These are phyloP conservation scores for Gisinianus flammeolus DNA, from an alignment of 2,888 invertebrate species.

Conservation along the genomic window DNA sequence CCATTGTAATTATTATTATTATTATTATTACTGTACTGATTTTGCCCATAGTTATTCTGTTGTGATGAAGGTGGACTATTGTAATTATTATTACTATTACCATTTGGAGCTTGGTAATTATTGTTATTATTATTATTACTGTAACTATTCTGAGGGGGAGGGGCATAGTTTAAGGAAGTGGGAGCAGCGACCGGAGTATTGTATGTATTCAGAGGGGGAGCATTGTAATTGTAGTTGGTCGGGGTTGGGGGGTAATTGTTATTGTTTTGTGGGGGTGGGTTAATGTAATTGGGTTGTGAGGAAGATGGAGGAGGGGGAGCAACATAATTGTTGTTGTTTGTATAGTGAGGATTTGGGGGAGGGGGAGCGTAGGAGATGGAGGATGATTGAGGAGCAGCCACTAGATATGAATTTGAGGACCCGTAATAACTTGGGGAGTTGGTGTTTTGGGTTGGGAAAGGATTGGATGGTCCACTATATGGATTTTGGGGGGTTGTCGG, in stretches of 20 bases:
- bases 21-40: constrained; percentile 42
- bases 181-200: background rate
- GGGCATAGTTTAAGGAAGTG: background rate
- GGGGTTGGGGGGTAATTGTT: background rate
- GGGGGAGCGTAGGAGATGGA: background rate
- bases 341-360: background rate
- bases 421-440: constrained; percentile 52
- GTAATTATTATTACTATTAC: constrained; percentile 20
- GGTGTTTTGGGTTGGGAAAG: constrained; percentile 17
- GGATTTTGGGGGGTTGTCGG: constrained; percentile 37
- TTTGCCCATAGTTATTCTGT: constrained; percentile 4
- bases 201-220: constrained; percentile 5
- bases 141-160: background rate
- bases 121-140: constrained; percentile 4
- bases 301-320: background rate
- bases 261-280: constrained; percentile 6
- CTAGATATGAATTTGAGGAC: constrained; percentile 54
- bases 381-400: background rate
- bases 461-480: constrained; percentile 39
- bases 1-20: constrained; percentile 18
- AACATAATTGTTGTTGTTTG: background rate
- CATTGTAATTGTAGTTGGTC: background rate
- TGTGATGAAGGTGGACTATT: background rate
- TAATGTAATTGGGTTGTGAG: background rate
- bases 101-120: constrained; percentile 1